A percentile compares a stretch with the other conserved stretches of the same genome.
Conservation (phyloP, 1,140 invertebrate species). For the Drosophila mauritiana region DNA sequence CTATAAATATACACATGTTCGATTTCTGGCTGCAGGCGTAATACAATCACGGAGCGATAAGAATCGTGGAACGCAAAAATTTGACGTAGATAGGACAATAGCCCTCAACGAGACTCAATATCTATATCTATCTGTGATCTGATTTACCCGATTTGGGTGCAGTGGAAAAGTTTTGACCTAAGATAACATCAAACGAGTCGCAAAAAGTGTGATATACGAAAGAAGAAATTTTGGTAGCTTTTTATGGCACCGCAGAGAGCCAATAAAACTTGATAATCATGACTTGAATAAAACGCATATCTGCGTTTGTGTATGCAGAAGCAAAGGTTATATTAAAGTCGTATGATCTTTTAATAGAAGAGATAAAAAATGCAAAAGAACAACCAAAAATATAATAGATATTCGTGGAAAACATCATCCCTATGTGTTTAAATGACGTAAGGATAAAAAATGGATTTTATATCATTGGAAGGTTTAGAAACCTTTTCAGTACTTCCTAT, state of each 20-base stretch:
- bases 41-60: constrained; percentile 50
- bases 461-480: not conserved
- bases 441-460: not conserved
- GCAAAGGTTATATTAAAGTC: constrained; percentile 1
- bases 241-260: constrained; percentile 1
- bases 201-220: constrained; percentile 1
- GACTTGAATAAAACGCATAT: constrained; percentile 18
- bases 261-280: constrained; percentile 24
- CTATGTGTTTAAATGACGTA: not conserved
- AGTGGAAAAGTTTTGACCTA: constrained; percentile 63
- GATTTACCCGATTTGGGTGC: not conserved
- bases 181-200: constrained; percentile 26
- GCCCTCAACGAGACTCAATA: constrained; percentile 11
- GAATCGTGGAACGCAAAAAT: constrained; percentile 26
- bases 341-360: not conserved
- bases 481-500: not conserved
- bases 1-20: constrained; percentile 52
- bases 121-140: constrained; percentile 2
- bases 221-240: not conserved
- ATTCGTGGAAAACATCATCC: no score
- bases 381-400: not conserved
- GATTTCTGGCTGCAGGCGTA: constrained; percentile 50
- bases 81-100: constrained; percentile 55
- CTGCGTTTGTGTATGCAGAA: not conserved
- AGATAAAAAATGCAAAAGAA: constrained; percentile 9